A percentile compares a stretch with the other conserved stretches of the same genome.
Conservation (phyloP, 2,113 vertebrate species). For the Macheiramphus alcinus region DNA sequence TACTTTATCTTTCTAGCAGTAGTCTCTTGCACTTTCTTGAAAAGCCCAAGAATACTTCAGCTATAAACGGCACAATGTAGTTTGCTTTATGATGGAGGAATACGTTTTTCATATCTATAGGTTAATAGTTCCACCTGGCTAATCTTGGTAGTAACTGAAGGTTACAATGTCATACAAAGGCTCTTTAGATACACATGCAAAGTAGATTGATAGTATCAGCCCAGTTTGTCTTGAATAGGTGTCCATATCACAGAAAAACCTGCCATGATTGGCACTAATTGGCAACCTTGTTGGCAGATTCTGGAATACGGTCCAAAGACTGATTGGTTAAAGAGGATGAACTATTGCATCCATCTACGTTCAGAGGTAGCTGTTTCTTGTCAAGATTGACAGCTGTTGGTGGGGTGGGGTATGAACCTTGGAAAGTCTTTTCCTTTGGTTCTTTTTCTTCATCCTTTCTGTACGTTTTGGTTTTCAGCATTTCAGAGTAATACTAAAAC, state of each 20-base stretch:
- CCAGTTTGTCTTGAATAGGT: not conserved
- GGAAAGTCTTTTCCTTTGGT: not conserved
- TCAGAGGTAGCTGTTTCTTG: not conserved
- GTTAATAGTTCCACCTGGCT: not conserved
- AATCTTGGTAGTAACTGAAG: not conserved
- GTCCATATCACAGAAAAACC: not conserved
- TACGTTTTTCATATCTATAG: not conserved
- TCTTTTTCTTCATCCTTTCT: not conserved
- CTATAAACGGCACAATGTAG: not conserved
- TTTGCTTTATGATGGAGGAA: not conserved
- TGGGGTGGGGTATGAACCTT: not conserved
- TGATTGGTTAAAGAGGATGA: not conserved
- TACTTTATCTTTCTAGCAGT: not conserved
- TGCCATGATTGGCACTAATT: not conserved
- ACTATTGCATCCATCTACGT: accelerated
- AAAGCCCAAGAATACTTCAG: not conserved
- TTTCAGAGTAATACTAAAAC: not conserved
- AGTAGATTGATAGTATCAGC: not conserved
- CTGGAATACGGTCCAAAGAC: not conserved
- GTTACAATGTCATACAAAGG: not conserved
- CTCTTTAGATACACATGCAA: not conserved
- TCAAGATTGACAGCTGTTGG: not conserved
- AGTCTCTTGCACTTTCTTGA: not conserved
- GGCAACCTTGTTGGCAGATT: not conserved
- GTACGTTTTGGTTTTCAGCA: not conserved